phyloP scores from a whole-genome alignment of 2,113 vertebrate genomes.

The Triplophysa tibetana region DNA sequence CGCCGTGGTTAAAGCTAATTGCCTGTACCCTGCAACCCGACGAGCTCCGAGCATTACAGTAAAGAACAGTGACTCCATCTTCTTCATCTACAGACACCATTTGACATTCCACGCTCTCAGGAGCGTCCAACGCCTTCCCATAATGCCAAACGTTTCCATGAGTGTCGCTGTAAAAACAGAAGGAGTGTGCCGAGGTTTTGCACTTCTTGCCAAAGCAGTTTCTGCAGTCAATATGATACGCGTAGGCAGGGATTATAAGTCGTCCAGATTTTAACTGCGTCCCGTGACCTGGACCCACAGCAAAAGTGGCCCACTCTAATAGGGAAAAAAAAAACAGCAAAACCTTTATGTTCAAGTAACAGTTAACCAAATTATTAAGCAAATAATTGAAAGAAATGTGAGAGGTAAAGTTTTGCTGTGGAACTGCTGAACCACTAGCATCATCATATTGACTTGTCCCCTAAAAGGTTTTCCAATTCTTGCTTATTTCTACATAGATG shows the following conservation, averaged over 20 bases:
- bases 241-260: slow-evolving; percentile 88
- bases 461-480: no score
- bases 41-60: slow-evolving; percentile 89
- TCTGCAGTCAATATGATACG: slow-evolving; percentile 87
- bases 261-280: slow-evolving; percentile 88
- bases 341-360: not conserved
- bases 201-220: slow-evolving; percentile 88
- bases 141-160: slow-evolving; percentile 83
- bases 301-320: slow-evolving; percentile 93
- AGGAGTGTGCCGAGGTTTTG: slow-evolving; percentile 83
- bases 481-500: no score
- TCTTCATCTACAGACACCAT: slow-evolving; percentile 85
- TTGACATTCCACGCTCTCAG: slow-evolving; percentile 90
- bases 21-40: slow-evolving; percentile 89
- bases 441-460: no score
- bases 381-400: not conserved
- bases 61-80: slow-evolving; percentile 78
- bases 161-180: slow-evolving; percentile 90
- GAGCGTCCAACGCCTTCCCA: slow-evolving; percentile 81
- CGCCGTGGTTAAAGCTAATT: slow-evolving; percentile 81
- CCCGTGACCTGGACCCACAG: slow-evolving; percentile 88
- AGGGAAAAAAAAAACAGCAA: not conserved
- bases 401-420: no score
- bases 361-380: not conserved
- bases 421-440: no score